Base-by-base conservation (phyloP, 1,140 invertebrate genomes). In the Zophobas atratus region DNA sequence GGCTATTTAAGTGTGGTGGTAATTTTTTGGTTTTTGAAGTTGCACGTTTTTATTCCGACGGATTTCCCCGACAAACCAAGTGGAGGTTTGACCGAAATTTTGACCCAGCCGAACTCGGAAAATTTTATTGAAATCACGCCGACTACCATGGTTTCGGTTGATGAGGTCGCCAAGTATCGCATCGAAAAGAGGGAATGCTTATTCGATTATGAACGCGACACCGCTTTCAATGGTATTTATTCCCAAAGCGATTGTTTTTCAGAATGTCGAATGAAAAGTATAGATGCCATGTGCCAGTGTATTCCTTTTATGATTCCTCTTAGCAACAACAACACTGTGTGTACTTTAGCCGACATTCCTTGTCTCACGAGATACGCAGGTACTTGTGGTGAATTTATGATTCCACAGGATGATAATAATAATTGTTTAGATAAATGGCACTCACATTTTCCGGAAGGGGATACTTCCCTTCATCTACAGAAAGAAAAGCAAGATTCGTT, bases 211-310 rank as follows among this genome's bases (percentile, higher is more conserved):
- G 91, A 91, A 75, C 56, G 63, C 0, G 71, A 80, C 0, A 73
- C 84, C 1, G 87, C 84, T 56, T 81, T 83, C 1, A 79, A 84
- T 0, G 77, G 84, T 75, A 67, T 39, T 43, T 92, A 92, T 79
- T 90, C 88, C 20, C 90, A 89, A 79, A 91, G 89, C 78, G 86
- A 90, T 48, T 92, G 91, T 79, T 86, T 91, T 2, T 85, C 89
- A 1, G 84, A 87, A n/a, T 92, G 91, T 81, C 87, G 88, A 8
- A 84, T 89, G 0, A 83, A 84, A 1, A 86, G 88, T 6, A 84
- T 91, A 0, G 79, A 84, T 39, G 82, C 86, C 0, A 80, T 88
- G 0, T 92, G 91, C 79, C 84, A 87, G 6, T 92, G 91, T 77
- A 86, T 88, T 3, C 90, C 90, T 0, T 91, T 89, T 80, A 84